Evolutionary conservation across 2,888 invertebrate species (phyloP).

Genomic region (Lasioglossum marginatum): DNA sequence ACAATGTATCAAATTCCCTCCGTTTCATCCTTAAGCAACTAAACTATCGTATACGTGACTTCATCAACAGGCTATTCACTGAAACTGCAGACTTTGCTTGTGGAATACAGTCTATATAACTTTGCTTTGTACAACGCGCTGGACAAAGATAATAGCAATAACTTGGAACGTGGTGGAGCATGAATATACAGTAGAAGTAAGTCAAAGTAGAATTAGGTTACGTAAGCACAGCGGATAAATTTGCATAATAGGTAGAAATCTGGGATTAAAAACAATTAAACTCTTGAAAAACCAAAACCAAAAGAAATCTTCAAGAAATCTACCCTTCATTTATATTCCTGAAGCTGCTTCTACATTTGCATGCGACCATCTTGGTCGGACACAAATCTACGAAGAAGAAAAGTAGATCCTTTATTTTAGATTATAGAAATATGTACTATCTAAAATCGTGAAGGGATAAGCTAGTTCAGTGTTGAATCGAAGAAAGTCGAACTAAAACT

Average conservation of each 20-base stretch:
- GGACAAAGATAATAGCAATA: not conserved
- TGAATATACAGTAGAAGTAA: not conserved
- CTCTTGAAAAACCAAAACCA: not conserved
- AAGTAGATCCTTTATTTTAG: not conserved
- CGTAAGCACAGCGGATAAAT: not conserved
- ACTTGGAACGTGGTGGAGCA: not conserved
- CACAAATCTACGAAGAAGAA: not conserved
- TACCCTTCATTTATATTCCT: not conserved
- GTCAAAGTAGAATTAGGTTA: slow-evolving; percentile 4
- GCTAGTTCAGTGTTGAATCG: too few relatives aligned
- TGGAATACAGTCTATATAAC: not conserved
- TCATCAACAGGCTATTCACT: not conserved
- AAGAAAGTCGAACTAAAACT: not conserved
- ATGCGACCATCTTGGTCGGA: not conserved
- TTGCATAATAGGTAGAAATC: not conserved
- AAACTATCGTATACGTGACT: not conserved
- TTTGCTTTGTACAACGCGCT: not conserved
- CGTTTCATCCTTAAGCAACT: not conserved
- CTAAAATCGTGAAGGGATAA: not conserved
- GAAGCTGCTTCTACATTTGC: not conserved
- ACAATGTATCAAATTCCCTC: not conserved
- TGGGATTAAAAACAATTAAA: not conserved
- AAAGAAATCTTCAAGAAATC: not conserved
- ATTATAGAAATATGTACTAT: too few relatives aligned
- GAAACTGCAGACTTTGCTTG: not conserved